These are phyloP conservation scores for Rhynchonema sp. DNA, from an alignment of 2,888 invertebrate species.

Conservation along the genomic window DNA sequence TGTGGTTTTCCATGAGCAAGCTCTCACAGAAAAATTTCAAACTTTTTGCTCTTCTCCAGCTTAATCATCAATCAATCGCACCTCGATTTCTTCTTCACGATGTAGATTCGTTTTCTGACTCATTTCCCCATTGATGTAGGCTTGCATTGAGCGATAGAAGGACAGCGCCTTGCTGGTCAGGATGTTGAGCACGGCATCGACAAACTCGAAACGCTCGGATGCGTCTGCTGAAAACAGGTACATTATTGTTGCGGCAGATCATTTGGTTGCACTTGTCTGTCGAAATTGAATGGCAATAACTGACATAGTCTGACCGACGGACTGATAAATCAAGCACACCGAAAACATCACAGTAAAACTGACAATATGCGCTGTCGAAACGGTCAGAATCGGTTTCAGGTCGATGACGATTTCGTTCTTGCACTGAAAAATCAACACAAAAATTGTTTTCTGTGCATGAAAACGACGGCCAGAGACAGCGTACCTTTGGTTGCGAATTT, in stretches of 20 bases:
- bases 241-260: background rate
- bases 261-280: too few relatives aligned
- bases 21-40: background rate
- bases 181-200: conserved; percentile 56
- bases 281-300: too few relatives aligned
- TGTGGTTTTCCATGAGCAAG: background rate
- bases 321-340: background rate
- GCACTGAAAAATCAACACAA: background rate
- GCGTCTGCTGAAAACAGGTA: too few relatives aligned
- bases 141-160: conserved; percentile 81
- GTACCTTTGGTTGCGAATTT: conserved; percentile 11
- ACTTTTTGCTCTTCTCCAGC: background rate
- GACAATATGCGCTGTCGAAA: background rate
- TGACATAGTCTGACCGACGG: too few relatives aligned
- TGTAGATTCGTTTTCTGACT: conserved; percentile 40
- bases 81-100: conserved; percentile 22
- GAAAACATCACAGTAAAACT: background rate
- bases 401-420: background rate
- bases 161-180: conserved; percentile 61
- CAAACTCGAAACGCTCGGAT: conserved; percentile 52
- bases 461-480: background rate
- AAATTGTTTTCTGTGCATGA: background rate
- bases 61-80: conserved; percentile 4
- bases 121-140: conserved; percentile 74
- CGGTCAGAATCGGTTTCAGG: background rate